Base-by-base conservation (phyloP, 2,888 invertebrate species). In the Latrodectus hesperus region DNA sequence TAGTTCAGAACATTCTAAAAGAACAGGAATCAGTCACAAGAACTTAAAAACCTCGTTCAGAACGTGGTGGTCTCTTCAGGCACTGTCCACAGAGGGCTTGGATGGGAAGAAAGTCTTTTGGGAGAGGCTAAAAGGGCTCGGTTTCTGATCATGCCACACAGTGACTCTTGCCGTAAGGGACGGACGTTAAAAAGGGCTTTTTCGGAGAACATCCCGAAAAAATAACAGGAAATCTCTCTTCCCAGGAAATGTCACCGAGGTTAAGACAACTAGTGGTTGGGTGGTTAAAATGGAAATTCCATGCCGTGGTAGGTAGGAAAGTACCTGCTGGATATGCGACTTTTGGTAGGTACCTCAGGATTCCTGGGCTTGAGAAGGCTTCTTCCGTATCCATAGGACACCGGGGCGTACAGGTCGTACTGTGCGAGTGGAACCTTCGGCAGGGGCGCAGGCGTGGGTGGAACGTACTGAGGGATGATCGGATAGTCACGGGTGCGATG, bases 241-340 rank as follows among this genome's bases (percentile, higher is more conserved):
- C 53, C 73, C 53, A 8, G 22, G 14, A 22, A 38, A 9, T 14
- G 14, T 64, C 83, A 51, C 70, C 68, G 22, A 38, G 22, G 73
- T 78, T 78, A 81, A 76, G 64, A 38, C 17, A 67, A 26, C 52
- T 87, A 74, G 74, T 80, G 65, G n/a, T 75, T 55, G 71, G 64
- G 64, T 85, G 49, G 72, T 81, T 86, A 86, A 76, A 76, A 86
- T 65, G 86, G 76, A 77, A 87, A n/a, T 73, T 88, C 88, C 88
- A 88, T 88, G 79, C 88, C 88, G 74, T 88, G 82, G 82, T 80
- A 88, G 68, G 51, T 76, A 26, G 88, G 88, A 78, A 82, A 88
- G 75, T 88, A 88, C 84, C 84, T 88, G 88, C 88, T 84, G 79
- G 88, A 88, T 65, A 88, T 88, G 52, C 88, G 77, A 65, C 70